phyloP scores from a whole-genome alignment of 2,888 invertebrate genomes.

The Athripsodes cinereus region DNA sequence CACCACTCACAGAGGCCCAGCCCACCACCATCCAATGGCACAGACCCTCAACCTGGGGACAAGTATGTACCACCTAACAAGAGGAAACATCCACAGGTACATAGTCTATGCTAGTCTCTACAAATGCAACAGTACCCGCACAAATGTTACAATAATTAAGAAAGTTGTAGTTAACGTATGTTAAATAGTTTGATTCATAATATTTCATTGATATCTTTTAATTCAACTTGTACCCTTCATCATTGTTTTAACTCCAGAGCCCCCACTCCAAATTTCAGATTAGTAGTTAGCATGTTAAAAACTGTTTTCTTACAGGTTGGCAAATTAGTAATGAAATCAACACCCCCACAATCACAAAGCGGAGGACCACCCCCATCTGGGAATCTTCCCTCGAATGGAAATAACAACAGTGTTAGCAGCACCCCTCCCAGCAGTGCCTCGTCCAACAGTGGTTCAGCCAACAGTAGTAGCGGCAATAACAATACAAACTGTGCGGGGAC shows the following conservation, averaged over 20 bases:
- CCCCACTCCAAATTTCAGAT: no score
- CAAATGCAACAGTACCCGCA: neutral
- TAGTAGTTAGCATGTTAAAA: neutral
- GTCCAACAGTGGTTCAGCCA: slow-evolving; percentile 29
- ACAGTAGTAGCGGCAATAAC: slow-evolving; percentile 28
- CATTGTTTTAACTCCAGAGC: no score
- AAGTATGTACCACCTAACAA: slow-evolving; percentile 77
- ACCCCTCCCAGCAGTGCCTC: slow-evolving; percentile 33
- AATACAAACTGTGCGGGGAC: slow-evolving; percentile 5
- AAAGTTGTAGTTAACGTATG: no score
- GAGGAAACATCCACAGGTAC: slow-evolving; percentile 53
- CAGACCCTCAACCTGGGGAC: slow-evolving; percentile 38
- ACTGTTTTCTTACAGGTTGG: slow-evolving; percentile 42
- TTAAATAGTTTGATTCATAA: no score
- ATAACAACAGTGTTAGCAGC: slow-evolving; percentile 38
- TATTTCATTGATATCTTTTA: no score
- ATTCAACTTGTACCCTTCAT: no score
- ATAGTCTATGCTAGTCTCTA: neutral
- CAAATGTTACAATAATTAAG: no score
- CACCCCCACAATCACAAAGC: slow-evolving; percentile 38
- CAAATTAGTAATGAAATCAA: slow-evolving; percentile 61
- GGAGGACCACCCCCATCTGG: slow-evolving; percentile 32
- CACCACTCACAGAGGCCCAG: slow-evolving; percentile 26
- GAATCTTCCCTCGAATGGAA: slow-evolving; percentile 22
- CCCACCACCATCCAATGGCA: slow-evolving; percentile 21